Evolutionary conservation across 2,797 vertebrate genomes (phyloP).

Genomic region (Poeciliopsis presidionis): DNA sequence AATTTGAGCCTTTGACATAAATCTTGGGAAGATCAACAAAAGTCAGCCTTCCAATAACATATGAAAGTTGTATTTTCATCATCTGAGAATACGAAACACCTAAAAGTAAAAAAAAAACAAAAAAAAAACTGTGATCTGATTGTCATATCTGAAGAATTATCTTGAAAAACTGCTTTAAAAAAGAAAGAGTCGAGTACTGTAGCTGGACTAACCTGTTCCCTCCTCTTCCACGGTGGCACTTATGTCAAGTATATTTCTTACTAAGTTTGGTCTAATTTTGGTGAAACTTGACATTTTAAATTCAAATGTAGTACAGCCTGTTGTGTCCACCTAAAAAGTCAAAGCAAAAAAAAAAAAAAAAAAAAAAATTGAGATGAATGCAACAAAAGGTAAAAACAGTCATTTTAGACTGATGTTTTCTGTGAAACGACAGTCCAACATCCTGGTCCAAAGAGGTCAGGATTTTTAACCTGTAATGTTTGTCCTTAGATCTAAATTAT

Average conservation of each 20-base stretch:
- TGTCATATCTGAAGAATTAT: neutral
- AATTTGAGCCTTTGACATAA: constrained; percentile 41
- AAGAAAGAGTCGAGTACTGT: neutral
- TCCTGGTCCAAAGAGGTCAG: no score
- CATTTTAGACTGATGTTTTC: neutral
- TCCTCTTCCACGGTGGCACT: constrained; percentile 53
- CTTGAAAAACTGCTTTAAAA: neutral
- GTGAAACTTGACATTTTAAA: constrained; percentile 30
- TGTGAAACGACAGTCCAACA: neutral
- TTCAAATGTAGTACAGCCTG: constrained; percentile 20
- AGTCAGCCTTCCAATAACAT: constrained; percentile 47
- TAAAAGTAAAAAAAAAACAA: constrained; percentile 22
- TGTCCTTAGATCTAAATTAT: no score
- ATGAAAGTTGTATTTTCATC: constrained; percentile 6
- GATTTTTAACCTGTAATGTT: no score
- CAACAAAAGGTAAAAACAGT: neutral
- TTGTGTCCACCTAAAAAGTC: constrained; percentile 6
- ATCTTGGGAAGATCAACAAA: constrained; percentile 61
- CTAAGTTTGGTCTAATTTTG: neutral
- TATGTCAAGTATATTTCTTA: constrained; percentile 15
- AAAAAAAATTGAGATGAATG: neutral
- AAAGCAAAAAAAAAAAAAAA: neutral
- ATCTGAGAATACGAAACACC: constrained; percentile 12
- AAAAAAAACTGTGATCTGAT: neutral
- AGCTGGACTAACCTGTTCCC: constrained; percentile 58